Evolutionary conservation across 2,113 vertebrate species (phyloP), one percentile per base, ranked within the genome.

Genomic region (Penelope pileata): DNA sequence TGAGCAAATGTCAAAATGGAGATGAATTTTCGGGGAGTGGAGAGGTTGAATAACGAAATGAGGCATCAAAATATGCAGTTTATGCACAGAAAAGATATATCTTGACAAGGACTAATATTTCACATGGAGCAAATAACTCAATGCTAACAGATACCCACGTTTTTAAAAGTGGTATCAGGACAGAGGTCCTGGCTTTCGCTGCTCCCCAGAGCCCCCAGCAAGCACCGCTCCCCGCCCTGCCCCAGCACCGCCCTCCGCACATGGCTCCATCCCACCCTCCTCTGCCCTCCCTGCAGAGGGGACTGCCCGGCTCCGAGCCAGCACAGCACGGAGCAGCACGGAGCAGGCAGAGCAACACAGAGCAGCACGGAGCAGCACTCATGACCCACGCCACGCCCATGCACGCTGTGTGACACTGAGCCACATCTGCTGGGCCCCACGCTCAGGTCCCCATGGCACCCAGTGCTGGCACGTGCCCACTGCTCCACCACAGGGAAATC

Each of bases 81-180:
- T 93, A 94, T 81, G 67, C 66, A 69, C 53, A 67, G 66, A n/a
- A 80, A 94, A 91, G 89, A 96, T 63, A 1, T 47, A 91, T 94
- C 91, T 81, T 84, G 93, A 96, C 88, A 95, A 90, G 89, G 86
- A 89, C 89, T 81, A 93, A 88, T 96, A 83, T 80, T 94, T 96
- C 66, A 77, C 63, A 48, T 78, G 72, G 29, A 76, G 83, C 54
- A 92, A 94, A 91, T 93, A 95, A 93, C 85, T 96, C 81, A 58
- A 24, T 30, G 64, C 54, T 70, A 91, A 88, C 58, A 94, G 79
- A 94, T 47, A 58, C 1, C 43, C 36, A 74, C 58, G 48, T 81
- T 77, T 77, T 2, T 75, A 92, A 89, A 89, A 32, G 27, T 53
- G 29, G 19, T 48, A 62, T 83, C 59, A 60, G 32, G 91, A 86